phyloP scores from a whole-genome alignment of 1,140 invertebrate genomes.

The Tetramorium alpestre region DNA sequence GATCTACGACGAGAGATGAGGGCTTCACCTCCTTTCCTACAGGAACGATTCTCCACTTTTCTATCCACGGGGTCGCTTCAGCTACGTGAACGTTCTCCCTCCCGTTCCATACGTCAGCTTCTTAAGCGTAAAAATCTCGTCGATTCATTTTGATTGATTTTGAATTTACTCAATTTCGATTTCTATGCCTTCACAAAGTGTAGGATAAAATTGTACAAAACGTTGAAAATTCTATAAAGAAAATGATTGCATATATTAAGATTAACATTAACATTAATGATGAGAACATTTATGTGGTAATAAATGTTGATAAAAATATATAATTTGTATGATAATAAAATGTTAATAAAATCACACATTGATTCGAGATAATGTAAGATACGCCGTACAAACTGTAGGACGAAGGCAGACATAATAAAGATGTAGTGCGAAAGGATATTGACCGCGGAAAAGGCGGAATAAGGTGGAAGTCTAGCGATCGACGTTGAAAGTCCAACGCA shows the following conservation, averaged over 20 bases:
- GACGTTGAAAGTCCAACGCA: conserved; percentile 71
- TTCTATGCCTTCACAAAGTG: not conserved
- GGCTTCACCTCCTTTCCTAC: conserved; percentile 57
- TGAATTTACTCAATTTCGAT: not conserved
- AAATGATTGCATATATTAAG: not conserved
- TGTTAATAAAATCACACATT: not conserved
- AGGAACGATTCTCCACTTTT: conserved; percentile 53
- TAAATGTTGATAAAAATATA: conserved; percentile 11
- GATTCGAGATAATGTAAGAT: not conserved
- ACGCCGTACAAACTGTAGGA: not conserved
- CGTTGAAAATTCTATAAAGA: not conserved
- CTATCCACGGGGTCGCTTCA: conserved; percentile 43
- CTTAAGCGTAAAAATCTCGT: not conserved
- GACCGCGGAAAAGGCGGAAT: conserved; percentile 33
- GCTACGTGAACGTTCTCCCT: not conserved
- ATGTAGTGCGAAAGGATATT: conserved; percentile 48
- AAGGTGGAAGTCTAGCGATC: conserved; percentile 56
- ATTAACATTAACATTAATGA: not conserved
- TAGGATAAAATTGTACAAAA: not conserved
- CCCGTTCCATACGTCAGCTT: not conserved
- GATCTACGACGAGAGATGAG: conserved; percentile 77
- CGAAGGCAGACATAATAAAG: conserved; percentile 23
- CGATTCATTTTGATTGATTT: not conserved
- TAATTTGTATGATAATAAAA: not conserved
- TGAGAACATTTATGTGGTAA: not conserved